Base-by-base conservation (phyloP, 2,797 vertebrate genomes). In the Acipenser ruthenus region DNA sequence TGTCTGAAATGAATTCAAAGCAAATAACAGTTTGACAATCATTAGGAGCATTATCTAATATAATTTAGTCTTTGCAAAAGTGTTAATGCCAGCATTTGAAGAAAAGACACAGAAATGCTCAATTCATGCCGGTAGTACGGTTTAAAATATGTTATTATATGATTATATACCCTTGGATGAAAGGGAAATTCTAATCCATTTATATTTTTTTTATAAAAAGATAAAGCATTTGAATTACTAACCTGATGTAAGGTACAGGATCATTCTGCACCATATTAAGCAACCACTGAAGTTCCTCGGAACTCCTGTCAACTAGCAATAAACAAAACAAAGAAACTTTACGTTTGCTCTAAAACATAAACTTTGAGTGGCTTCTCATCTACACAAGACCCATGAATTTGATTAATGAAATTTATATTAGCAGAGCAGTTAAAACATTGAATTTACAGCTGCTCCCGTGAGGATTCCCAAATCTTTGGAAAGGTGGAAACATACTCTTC, bases 241-340 rank as follows among this genome's bases (percentile, higher is more conserved):
- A 97, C 96, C 95, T 95, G 84, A 99, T 87, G 70, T 97, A 98
- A 70, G 94, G 95, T 62, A 88, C 83, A 2, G 95, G 93, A 75
- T 99, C 97, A 70, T 70, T 91, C 73, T 98, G 94, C 76, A 95
- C 95, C 93, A 99, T 92, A 75, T 72, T 79, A 64, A 99, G 88
- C 15, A 99, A 84, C 96, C 96, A 99, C 70, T 99, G 96, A 10
- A 99, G 78, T 67, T 98, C 95, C 67, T 78, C 87, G 10, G 92
- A 92, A 78, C 94, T 94, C 81, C 93, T 89, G 75, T 99, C 97
- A 78, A 99, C 97, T 99, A 73, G 7, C 75, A 75, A 74, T 63
- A 70, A 75, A 75, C 58, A 78, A 9, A 61, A 71, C 15, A 67
- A 67, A 66, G 59, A 0, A 60, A 10, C 49, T n/a, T 49, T 56